Conservation (phyloP, 2,797 vertebrate genomes). For the Bovichtus variegatus region DNA sequence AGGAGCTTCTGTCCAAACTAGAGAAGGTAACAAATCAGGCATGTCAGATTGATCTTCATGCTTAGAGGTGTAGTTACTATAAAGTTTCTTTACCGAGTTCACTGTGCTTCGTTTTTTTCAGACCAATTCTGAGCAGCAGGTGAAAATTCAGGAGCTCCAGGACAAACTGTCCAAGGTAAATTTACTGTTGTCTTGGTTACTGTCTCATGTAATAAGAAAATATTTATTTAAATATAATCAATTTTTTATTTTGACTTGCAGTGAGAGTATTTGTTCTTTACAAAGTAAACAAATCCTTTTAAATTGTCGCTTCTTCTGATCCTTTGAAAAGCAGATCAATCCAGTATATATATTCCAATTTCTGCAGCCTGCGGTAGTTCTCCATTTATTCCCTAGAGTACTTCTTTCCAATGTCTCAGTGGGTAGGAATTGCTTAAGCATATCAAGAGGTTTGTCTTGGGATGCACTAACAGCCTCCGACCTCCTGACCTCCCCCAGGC, state of each 20-base stretch:
- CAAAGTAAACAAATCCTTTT: neutral
- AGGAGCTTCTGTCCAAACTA: constrained; percentile 94
- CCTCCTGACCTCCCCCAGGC: constrained; percentile 71
- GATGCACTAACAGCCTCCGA: constrained; percentile 64
- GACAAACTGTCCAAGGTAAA: constrained; percentile 96
- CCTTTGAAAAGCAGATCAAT: neutral
- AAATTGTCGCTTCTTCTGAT: neutral
- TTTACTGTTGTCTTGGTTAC: neutral
- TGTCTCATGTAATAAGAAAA: neutral
- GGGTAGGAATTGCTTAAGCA: constrained; percentile 66
- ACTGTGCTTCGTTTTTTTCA: constrained; percentile 61
- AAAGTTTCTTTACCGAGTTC: neutral
- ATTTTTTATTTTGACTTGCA: neutral
- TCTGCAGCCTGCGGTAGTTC: constrained; percentile 1
- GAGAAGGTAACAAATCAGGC: constrained; percentile 89
- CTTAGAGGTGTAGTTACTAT: neutral
- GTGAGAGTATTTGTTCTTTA: neutral
- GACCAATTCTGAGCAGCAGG: constrained; percentile 97
- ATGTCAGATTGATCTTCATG: neutral
- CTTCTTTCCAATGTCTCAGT: constrained; percentile 66
- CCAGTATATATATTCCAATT: neutral
- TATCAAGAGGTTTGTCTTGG: constrained; percentile 75
- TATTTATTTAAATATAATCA: neutral
- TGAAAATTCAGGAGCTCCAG: constrained; percentile 96
- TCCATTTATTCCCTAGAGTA: constrained; percentile 11